Base-by-base conservation (phyloP, 2,888 invertebrate genomes). In the Drosophila recens region DNA sequence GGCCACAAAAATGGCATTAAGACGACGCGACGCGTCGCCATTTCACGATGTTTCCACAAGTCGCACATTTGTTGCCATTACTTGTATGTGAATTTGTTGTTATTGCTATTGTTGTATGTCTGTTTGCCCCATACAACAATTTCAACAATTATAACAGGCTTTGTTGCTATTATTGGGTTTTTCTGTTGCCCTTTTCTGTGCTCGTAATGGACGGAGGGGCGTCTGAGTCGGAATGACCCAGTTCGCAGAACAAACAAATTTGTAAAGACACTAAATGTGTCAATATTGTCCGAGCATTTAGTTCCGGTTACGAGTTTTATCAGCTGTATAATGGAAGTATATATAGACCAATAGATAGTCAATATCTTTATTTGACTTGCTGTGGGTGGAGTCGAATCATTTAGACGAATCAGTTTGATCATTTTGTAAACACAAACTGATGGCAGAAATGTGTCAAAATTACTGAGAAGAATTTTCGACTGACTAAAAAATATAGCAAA, bases 201-300 rank as follows among this genome's bases (percentile, higher is more conserved):
- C 30, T 30, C 30, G 63, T 65, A 33, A 40, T 34, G 40, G 72
- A 27, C 48, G 36, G 36, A 17, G 57, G 30, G 61, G 51, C 58
- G 33, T 61, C 76, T 62, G 27, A 27, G 72, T 62, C 27, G 5
- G 27, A 27, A 27, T 85, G 82, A 86, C 82, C 82, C 86, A 83
- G 81, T 88, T 83, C 53, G 74, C 27, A 72, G 89, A 65, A 65
- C 89, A 82, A 82, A 88, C 82, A 86, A 88, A 88, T 88, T 88
- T 80, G 80, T 69, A 73, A 71, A 88, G 77, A 79, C 83, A 85
- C 62, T 67, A 68, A 80, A 86, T 82, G 76, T 86, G 87, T 88
- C 82, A 82, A 82, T 82, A 82, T 82, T 88, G 71, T n/a, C 71
- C 62, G 57, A 82, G 80, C 82, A 73, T 79, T 85, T 85, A 87